Evolutionary conservation across 2,888 invertebrate genomes (phyloP).

Genomic region (Rhodophaea formosa): DNA sequence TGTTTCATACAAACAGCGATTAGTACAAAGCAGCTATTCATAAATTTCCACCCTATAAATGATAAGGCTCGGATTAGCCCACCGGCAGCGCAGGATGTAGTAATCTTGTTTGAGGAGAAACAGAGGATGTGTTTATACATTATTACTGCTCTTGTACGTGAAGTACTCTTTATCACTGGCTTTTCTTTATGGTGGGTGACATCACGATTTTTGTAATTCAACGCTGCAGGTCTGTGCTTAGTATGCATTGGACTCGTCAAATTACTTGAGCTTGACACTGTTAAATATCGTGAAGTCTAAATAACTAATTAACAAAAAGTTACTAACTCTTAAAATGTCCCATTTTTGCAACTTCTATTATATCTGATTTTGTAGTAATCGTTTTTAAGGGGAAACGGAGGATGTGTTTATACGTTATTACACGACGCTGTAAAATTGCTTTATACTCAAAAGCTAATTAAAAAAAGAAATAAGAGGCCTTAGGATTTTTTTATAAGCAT

Average conservation of each 20-base stretch:
- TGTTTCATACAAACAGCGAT: constrained; percentile 49
- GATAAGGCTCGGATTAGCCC: constrained; percentile 72
- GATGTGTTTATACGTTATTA: no score
- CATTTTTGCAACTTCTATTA: no score
- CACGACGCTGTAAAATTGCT: no score
- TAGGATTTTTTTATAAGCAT: no score
- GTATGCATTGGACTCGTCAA: not conserved
- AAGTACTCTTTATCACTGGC: constrained; percentile 22
- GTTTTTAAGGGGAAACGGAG: no score
- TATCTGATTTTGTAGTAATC: no score
- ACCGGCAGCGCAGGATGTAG: constrained; percentile 76
- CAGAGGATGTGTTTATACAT: constrained; percentile 52
- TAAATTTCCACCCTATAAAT: constrained; percentile 62
- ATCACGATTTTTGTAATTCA: constrained; percentile 3
- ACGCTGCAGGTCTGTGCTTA: not conserved
- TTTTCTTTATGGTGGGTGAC: constrained; percentile 16
- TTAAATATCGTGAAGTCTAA: no score
- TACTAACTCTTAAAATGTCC: no score
- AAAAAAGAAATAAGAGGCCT: no score
- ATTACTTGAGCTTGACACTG: no score
- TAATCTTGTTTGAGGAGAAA: constrained; percentile 69
- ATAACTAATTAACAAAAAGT: no score
- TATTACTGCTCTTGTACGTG: constrained; percentile 44
- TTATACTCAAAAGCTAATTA: no score
- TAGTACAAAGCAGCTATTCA: constrained; percentile 57